Percentiles rank a stretch among this genome's conserved stretches.
phyloP scores from a whole-genome alignment of 2,113 vertebrate genomes.

The Heterochromis multidens region DNA sequence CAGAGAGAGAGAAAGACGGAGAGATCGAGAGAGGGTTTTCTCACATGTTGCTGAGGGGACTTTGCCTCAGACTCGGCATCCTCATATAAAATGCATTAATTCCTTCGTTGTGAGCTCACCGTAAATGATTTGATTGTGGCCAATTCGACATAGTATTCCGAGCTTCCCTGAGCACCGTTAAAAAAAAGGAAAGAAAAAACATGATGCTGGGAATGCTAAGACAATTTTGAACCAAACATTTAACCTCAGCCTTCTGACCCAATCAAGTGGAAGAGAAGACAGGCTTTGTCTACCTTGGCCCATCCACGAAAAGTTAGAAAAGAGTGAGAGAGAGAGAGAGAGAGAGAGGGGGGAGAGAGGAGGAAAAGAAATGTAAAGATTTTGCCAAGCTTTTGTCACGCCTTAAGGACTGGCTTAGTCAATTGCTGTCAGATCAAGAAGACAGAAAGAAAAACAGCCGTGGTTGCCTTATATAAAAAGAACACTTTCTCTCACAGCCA shows the following conservation, averaged over 20 bases:
- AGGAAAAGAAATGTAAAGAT: conserved; percentile 79
- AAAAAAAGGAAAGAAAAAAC: conserved; percentile 45
- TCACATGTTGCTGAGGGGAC: conserved; percentile 78
- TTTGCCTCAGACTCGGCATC: conserved; percentile 73
- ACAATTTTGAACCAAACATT: conserved; percentile 82
- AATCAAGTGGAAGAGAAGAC: conserved; percentile 86
- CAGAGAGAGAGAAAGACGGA: conserved; percentile 13
- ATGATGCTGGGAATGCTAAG: conserved; percentile 79
- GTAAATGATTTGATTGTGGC: conserved; percentile 89
- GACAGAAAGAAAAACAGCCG: conserved; percentile 78
- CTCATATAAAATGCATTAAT: conserved; percentile 89
- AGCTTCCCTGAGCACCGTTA: conserved; percentile 31
- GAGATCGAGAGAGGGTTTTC: conserved; percentile 54
- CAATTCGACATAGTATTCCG: conserved; percentile 85
- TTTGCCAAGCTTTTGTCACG: conserved; percentile 87
- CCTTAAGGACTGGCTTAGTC: conserved; percentile 82
- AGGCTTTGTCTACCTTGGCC: conserved; percentile 80
- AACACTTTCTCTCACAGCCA: conserved; percentile 74
- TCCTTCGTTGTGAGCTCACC: conserved; percentile 82
- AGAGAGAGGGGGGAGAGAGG: conserved; percentile 30
- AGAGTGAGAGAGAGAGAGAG: neutral
- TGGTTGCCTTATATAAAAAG: conserved; percentile 71
- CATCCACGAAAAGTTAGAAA: conserved; percentile 71
- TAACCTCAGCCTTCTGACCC: conserved; percentile 85
- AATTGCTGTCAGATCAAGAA: conserved; percentile 85